Conservation (phyloP, 2,888 invertebrate genomes). For the Leptogaster cylindrica region DNA sequence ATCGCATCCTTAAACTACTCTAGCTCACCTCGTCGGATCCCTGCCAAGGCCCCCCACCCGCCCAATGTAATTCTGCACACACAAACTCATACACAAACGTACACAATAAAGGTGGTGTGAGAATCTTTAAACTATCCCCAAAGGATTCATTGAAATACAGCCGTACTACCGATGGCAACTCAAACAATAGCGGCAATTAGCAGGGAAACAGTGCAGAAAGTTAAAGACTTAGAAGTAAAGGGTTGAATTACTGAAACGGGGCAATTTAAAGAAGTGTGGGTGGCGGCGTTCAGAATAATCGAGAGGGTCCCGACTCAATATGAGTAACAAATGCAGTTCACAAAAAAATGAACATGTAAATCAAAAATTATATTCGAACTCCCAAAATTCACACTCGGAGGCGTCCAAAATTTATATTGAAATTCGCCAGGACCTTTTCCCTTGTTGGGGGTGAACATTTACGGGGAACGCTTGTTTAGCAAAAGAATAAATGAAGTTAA, state of each 20-base stretch:
- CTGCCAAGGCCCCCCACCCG: not conserved
- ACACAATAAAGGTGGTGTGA: not conserved
- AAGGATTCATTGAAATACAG: conserved; percentile 11
- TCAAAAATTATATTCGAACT: conserved; percentile 3
- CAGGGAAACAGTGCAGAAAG: not conserved
- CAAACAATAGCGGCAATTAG: not conserved
- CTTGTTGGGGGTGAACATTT: not conserved
- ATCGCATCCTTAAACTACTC: conserved; percentile 10
- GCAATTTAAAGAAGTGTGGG: no score
- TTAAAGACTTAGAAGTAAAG: not conserved
- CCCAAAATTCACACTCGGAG: not conserved
- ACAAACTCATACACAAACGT: not conserved
- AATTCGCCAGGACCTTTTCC: not conserved
- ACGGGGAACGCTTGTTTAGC: not conserved
- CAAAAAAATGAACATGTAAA: conserved; percentile 4
- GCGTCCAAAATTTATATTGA: not conserved
- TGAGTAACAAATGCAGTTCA: no score
- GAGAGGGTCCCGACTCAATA: no score
- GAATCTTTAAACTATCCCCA: conserved; percentile 13
- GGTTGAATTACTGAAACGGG: not conserved
- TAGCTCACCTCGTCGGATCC: conserved; percentile 6
- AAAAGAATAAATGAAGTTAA: not conserved
- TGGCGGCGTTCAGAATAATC: no score
- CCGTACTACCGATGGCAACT: not conserved
- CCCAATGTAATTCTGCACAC: not conserved